phyloP scores from a whole-genome alignment of 2,888 invertebrate species.

The Rapana venosa region DNA sequence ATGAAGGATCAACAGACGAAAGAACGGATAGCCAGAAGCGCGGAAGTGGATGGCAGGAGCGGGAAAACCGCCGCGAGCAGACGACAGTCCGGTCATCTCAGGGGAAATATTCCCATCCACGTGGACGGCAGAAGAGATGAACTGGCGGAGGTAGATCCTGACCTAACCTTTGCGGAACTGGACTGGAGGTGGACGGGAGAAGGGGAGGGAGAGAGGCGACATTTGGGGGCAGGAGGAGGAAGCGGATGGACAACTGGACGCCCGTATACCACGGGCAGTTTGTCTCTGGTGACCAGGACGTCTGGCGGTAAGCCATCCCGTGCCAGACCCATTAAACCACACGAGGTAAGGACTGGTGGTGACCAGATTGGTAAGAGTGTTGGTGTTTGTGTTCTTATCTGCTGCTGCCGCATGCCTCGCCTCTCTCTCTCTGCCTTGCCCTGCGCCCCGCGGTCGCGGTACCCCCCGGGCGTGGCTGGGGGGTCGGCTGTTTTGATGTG shows the following conservation, averaged over 20 bases:
- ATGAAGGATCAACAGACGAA: neutral
- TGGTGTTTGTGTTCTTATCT: no score
- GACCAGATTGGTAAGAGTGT: no score
- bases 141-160: conserved; percentile 24
- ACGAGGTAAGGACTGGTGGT: conserved; percentile 17
- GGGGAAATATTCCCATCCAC: conserved; percentile 5
- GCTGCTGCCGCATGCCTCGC: no score
- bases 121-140: conserved; percentile 31
- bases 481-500: no score
- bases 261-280: neutral
- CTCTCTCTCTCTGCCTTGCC: no score
- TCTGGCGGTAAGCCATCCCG: neutral
- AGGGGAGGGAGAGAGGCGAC: neutral
- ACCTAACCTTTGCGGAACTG: conserved; percentile 23
- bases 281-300: neutral
- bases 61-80: neutral
- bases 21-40: neutral
- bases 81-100: neutral
- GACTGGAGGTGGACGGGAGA: neutral
- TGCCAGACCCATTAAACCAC: conserved; percentile 34
- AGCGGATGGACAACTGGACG: neutral
- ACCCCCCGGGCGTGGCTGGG: no score
- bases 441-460: no score
- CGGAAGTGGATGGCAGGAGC: neutral
- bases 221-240: neutral